Conservation (phyloP, 2,888 invertebrate genomes). For the Brenthis hecate region DNA sequence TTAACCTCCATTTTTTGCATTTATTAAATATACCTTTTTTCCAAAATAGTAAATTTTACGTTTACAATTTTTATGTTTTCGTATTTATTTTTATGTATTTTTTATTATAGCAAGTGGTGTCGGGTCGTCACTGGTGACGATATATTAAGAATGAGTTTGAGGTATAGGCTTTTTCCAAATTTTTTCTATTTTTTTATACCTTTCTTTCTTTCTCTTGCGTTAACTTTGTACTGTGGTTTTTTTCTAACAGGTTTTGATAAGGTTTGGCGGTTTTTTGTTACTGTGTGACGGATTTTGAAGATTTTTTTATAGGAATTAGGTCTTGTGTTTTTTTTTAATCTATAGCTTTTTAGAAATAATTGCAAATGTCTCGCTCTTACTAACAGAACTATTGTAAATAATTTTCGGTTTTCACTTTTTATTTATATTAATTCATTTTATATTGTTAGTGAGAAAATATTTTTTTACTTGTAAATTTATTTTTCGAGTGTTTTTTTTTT, state of each 20-base stretch:
- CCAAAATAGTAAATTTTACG: conserved; percentile 1
- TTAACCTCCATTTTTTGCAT: neutral
- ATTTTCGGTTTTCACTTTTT: neutral
- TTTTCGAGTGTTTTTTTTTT: neutral
- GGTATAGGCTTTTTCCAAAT: conserved; percentile 68
- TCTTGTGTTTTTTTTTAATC: conserved; percentile 30
- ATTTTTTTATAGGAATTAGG: conserved; percentile 17
- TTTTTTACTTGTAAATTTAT: neutral
- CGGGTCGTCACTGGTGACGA: conserved; percentile 87
- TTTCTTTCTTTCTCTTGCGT: conserved; percentile 34
- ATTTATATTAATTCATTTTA: no score
- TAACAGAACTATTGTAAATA: neutral
- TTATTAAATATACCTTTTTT: neutral
- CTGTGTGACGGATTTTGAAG: conserved; percentile 30
- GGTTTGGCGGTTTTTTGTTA: conserved; percentile 36
- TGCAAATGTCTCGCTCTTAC: conserved; percentile 20
- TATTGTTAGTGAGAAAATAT: no score
- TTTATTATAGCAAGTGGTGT: conserved; percentile 79
- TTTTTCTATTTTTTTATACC: conserved; percentile 21
- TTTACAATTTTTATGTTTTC: conserved; percentile 10
- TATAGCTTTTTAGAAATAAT: conserved; percentile 33
- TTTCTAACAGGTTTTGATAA: conserved; percentile 33
- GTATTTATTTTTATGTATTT: conserved; percentile 47
- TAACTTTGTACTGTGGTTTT: conserved; percentile 32
- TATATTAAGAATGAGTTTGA: conserved; percentile 90